A percentile compares a stretch with the other conserved stretches of the same genome.
Evolutionary conservation across 1,140 invertebrate genomes (phyloP).

Genomic region (Lepidurus apus): DNA sequence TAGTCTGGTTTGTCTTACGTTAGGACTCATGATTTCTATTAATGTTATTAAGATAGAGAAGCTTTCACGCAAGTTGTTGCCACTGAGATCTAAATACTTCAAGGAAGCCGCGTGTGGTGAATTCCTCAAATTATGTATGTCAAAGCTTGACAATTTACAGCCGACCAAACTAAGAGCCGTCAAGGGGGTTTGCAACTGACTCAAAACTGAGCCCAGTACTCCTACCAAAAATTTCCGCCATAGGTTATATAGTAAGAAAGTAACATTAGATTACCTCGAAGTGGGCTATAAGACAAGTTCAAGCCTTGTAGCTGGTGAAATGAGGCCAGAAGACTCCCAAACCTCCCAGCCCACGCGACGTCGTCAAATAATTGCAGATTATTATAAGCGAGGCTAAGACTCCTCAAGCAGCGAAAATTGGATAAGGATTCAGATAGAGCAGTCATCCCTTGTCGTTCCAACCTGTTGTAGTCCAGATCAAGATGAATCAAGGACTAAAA

Average conservation of each 20-base stretch:
- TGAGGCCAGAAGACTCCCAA: not conserved
- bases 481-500: constrained; percentile 15
- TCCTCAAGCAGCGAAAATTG: not conserved
- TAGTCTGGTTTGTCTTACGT: not conserved
- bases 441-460: not conserved
- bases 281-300: not conserved
- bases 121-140: not conserved
- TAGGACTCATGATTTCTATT: not conserved
- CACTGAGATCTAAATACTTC: not conserved
- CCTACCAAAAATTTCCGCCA: not conserved
- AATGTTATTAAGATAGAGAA: not conserved
- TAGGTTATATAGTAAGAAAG: not conserved
- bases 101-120: not conserved
- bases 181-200: not conserved
- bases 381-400: not conserved
- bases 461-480: constrained; percentile 15
- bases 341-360: not conserved
- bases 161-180: not conserved
- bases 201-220: not conserved
- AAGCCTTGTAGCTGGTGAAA: not conserved
- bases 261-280: not conserved
- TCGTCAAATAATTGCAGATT: not conserved
- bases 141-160: not conserved
- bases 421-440: not conserved
- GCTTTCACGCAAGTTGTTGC: not conserved